phyloP scores from a whole-genome alignment of 2,888 invertebrate genomes.

The Coleophora flavipennella region DNA sequence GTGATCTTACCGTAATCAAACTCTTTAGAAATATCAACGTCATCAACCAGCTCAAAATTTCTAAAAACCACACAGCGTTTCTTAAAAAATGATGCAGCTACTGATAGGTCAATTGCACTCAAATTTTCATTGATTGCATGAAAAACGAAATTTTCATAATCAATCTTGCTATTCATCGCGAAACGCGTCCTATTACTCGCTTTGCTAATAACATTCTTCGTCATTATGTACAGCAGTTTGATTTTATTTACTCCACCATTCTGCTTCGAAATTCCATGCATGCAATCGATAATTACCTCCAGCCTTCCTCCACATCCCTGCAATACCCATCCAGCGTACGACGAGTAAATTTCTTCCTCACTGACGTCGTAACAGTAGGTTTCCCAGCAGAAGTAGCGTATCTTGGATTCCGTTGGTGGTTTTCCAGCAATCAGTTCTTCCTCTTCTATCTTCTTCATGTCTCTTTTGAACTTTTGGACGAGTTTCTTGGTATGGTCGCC shows the following conservation, averaged over 20 bases:
- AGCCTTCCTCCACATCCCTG: slow-evolving; percentile 11
- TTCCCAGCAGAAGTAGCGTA: too few species aligned
- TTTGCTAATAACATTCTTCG: slow-evolving; percentile 23
- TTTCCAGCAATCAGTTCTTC: too few species aligned
- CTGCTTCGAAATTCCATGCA: slow-evolving; percentile 10
- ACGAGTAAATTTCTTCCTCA: too few species aligned
- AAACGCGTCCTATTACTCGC: slow-evolving; percentile 11
- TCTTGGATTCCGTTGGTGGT: too few species aligned
- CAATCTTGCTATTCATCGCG: slow-evolving; percentile 18
- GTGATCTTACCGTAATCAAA: slow-evolving; percentile 27
- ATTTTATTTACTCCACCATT: slow-evolving; percentile 15
- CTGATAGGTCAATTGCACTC: slow-evolving; percentile 20
- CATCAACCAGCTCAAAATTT: slow-evolving; percentile 20
- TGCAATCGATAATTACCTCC: slow-evolving; percentile 1
- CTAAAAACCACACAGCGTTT: too few species aligned
- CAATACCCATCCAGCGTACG: too few species aligned
- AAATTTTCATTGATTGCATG: slow-evolving; percentile 18
- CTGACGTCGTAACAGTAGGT: too few species aligned
- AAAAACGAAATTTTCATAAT: slow-evolving; percentile 26
- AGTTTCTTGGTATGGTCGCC: too few species aligned
- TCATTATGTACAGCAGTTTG: slow-evolving; percentile 26
- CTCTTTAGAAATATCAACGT: slow-evolving; percentile 25
- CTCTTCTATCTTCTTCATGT: too few species aligned
- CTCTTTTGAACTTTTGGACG: too few species aligned
- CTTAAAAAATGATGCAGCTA: slow-evolving; percentile 23